Conservation (phyloP, 2,113 vertebrate species). For the Nothocercus nigrocapillus region DNA sequence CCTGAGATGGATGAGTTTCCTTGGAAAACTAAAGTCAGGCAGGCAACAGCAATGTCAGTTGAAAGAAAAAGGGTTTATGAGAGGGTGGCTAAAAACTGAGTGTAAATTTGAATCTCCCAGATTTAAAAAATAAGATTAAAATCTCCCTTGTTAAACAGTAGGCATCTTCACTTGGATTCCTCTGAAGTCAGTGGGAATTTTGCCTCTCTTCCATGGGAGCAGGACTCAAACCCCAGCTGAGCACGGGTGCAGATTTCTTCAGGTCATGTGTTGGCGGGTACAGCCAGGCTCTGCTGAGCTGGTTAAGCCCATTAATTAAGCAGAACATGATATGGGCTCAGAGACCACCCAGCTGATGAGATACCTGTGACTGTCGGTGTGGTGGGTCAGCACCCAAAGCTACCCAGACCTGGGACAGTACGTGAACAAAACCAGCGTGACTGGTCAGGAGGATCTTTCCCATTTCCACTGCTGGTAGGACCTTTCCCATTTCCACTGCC, state of each 20-base stretch:
- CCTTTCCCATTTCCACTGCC: not conserved
- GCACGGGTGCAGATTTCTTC: not conserved
- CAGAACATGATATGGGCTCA: not conserved
- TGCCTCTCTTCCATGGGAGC: not conserved
- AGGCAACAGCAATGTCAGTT: not conserved
- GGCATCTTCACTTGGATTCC: not conserved
- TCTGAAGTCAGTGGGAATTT: not conserved
- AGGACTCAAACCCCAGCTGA: not conserved
- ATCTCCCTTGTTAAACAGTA: not conserved
- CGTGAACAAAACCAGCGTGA: not conserved
- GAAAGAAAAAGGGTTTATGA: not conserved
- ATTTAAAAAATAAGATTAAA: not conserved
- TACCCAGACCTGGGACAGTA: not conserved
- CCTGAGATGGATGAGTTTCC: conserved; percentile 3
- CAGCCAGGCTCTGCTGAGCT: not conserved
- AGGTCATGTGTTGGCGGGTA: not conserved
- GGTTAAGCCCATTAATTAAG: not conserved
- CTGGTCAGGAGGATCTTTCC: not conserved
- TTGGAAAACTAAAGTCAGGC: conserved; percentile 2
- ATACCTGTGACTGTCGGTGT: accelerated
- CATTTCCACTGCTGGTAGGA: too few species aligned
- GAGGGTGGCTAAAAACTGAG: not conserved
- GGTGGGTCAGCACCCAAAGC: not conserved
- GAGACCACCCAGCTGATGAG: not conserved
- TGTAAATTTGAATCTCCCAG: not conserved